Evolutionary conservation across 2,888 invertebrate genomes (phyloP).

Genomic region (Allophyes oxyacanthae): DNA sequence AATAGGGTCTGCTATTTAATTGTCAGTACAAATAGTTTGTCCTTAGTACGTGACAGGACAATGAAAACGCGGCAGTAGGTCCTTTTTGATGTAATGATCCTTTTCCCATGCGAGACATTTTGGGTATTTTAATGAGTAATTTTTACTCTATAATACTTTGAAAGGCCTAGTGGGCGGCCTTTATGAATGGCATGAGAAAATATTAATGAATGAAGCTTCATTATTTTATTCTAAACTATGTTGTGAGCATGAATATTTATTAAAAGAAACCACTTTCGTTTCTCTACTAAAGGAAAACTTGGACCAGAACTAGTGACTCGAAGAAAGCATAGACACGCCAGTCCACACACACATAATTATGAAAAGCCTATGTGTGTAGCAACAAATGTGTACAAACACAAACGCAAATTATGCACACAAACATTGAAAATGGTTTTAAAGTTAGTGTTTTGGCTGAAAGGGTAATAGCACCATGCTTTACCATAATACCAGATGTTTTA

Average conservation of each 20-base stretch:
- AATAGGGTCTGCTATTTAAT: conserved; percentile 11
- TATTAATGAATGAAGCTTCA: conserved; percentile 34
- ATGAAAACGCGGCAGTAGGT: conserved; percentile 38
- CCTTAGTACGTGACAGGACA: conserved; percentile 49
- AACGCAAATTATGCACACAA: too few species aligned
- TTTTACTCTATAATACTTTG: conserved; percentile 32
- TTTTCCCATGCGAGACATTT: conserved; percentile 50
- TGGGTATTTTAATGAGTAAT: conserved; percentile 47
- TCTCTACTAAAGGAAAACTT: too few species aligned
- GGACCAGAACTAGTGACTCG: too few species aligned
- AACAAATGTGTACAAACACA: too few species aligned
- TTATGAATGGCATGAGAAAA: conserved; percentile 22
- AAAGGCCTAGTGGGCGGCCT: conserved; percentile 38
- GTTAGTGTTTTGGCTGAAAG: too few species aligned
- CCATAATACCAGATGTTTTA: too few species aligned
- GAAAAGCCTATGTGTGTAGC: too few species aligned
- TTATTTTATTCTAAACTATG: conserved; percentile 5
- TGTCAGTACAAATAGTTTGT: background rate
- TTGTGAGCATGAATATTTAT: conserved; percentile 32
- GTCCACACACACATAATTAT: too few species aligned
- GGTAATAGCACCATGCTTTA: too few species aligned
- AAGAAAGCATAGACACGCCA: too few species aligned
- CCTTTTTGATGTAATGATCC: conserved; percentile 31
- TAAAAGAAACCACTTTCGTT: conserved; percentile 23
- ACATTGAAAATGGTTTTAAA: too few species aligned